These are phyloP conservation scores for Microplitis demolitor DNA, from an alignment of 1,140 invertebrate genomes.

Conservation along the genomic window DNA sequence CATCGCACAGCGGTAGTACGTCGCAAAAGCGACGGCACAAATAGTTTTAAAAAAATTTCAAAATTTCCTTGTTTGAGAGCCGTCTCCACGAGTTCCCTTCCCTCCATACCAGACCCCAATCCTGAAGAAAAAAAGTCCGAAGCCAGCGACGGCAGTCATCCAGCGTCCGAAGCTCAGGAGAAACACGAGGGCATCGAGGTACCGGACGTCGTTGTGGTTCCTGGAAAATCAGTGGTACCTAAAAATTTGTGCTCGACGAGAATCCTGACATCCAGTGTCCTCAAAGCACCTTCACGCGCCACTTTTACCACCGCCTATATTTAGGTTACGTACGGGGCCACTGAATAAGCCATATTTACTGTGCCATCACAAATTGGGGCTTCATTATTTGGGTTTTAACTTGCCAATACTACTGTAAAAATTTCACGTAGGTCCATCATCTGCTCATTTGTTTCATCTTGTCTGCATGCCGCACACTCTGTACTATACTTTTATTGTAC, in stretches of 20 bases:
- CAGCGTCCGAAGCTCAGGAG: not conserved
- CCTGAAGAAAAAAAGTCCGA: not conserved
- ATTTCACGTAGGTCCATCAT: slow-evolving; percentile 51
- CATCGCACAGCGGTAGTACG: too few relatives aligned
- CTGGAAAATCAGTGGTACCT: slow-evolving; percentile 42
- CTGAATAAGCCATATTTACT: slow-evolving; percentile 14
- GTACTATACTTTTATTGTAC: slow-evolving; percentile 8
- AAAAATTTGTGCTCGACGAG: slow-evolving; percentile 51
- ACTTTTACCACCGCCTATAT: slow-evolving; percentile 60
- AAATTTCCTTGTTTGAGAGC: not conserved
- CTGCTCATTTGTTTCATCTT: slow-evolving; percentile 30
- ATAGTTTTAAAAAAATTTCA: not conserved
- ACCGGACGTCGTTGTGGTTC: slow-evolving; percentile 50
- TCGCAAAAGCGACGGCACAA: not conserved
- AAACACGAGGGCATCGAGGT: slow-evolving; percentile 38
- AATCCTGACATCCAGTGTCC: slow-evolving; percentile 54
- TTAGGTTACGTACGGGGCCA: slow-evolving; percentile 48
- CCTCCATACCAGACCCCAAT: not conserved
- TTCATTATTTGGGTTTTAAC: slow-evolving; percentile 42
- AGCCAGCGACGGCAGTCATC: too few relatives aligned
- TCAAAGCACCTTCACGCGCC: slow-evolving; percentile 53
- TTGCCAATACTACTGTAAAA: slow-evolving; percentile 49
- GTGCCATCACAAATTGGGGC: slow-evolving; percentile 39
- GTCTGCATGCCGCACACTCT: slow-evolving; percentile 33
- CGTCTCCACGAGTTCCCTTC: not conserved